Evolutionary conservation across 2,888 invertebrate species (phyloP).

Genomic region (Heliconius ethilla): DNA sequence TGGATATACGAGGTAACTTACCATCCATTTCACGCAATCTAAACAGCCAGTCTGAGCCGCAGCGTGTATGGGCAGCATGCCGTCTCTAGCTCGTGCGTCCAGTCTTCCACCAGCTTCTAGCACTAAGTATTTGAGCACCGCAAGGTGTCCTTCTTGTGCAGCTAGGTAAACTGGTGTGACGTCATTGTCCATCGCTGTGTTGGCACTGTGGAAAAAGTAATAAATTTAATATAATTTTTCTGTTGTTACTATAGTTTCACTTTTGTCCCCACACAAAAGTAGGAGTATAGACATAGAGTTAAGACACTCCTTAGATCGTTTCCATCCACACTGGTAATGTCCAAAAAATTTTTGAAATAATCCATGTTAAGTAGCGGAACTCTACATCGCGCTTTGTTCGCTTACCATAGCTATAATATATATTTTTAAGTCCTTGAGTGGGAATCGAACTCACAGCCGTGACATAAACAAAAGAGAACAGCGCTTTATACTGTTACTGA

Average conservation of each 20-base stretch:
- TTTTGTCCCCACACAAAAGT: too few relatives aligned
- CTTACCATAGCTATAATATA: too few relatives aligned
- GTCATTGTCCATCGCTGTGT: constrained; percentile 95
- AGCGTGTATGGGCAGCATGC: constrained; percentile 95
- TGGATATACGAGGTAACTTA: constrained; percentile 63
- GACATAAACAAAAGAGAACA: too few relatives aligned
- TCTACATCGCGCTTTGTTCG: too few relatives aligned
- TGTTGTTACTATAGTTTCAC: too few relatives aligned
- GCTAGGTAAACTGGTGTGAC: constrained; percentile 94
- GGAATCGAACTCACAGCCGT: not conserved
- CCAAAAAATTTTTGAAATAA: too few relatives aligned
- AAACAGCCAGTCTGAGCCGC: constrained; percentile 95
- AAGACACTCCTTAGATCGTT: too few relatives aligned
- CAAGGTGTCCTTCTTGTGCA: constrained; percentile 93
- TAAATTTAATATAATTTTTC: not conserved
- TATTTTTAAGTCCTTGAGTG: not conserved
- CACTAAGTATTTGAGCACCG: constrained; percentile 92
- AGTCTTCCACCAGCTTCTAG: constrained; percentile 91
- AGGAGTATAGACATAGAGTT: too few relatives aligned
- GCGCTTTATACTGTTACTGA: too few relatives aligned
- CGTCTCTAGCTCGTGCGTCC: constrained; percentile 92
- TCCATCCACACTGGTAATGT: too few relatives aligned
- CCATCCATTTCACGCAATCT: constrained; percentile 95
- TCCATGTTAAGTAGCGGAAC: too few relatives aligned
- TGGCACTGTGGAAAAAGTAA: constrained; percentile 83